These are phyloP conservation scores for Pseudomyrmex concolor DNA, from an alignment of 1,140 invertebrate species.

Conservation along the genomic window DNA sequence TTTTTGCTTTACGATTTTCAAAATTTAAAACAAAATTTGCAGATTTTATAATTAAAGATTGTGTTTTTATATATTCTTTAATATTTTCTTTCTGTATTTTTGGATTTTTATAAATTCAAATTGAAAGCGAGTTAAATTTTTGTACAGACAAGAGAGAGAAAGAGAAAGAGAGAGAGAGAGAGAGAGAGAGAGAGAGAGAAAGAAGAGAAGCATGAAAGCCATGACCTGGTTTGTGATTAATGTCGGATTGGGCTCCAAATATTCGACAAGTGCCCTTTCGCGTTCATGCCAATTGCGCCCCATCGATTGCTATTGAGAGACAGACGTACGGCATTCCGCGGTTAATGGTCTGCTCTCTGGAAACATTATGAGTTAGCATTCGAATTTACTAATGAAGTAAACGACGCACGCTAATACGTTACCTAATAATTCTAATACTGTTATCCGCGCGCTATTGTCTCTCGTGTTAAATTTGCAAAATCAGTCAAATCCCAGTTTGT, in stretches of 20 bases:
- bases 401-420: constrained; percentile 25
- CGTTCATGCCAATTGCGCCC: constrained; percentile 71
- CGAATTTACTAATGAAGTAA: constrained; percentile 46
- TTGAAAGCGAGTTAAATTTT: constrained; percentile 9
- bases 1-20: neutral
- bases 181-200: neutral
- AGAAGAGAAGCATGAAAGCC: constrained; percentile 7
- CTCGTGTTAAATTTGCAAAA: neutral
- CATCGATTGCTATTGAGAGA: constrained; percentile 67
- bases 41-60: too few species aligned
- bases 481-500: neutral
- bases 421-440: constrained; percentile 37
- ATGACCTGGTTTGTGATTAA: constrained; percentile 59
- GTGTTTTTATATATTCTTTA: neutral
- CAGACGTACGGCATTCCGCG: constrained; percentile 55
- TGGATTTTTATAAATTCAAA: neutral
- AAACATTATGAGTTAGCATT: constrained; percentile 31
- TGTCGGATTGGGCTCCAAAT: constrained; percentile 50
- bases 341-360: constrained; percentile 16
- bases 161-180: too few species aligned
- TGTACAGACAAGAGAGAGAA: neutral
- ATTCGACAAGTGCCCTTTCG: constrained; percentile 67
- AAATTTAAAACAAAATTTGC: too few species aligned
- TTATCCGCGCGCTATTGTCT: constrained; percentile 23
- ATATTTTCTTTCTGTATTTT: neutral